Conservation (phyloP, 2,888 invertebrate genomes). For the Lasioglossum figueresi region DNA sequence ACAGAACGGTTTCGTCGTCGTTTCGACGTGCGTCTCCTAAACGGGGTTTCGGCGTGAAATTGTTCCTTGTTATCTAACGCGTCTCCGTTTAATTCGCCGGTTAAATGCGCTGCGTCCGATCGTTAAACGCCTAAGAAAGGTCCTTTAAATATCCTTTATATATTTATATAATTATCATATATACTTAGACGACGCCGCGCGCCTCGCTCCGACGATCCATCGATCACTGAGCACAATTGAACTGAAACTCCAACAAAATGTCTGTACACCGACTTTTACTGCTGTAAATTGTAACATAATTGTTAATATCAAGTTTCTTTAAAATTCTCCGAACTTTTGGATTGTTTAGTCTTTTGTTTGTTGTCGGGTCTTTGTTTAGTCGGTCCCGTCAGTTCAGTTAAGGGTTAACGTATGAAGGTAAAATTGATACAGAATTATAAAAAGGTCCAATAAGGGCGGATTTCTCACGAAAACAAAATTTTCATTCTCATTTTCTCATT, state of each 20-base stretch:
- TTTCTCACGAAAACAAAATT: neutral
- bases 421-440: neutral
- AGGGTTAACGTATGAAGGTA: neutral
- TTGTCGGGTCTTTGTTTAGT: too few species aligned
- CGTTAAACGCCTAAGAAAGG: constrained; percentile 58
- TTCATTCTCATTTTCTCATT: too few species aligned
- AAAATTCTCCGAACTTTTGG: neutral
- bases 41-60: constrained; percentile 69
- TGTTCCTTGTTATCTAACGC: constrained; percentile 56
- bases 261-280: neutral
- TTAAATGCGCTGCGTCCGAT: constrained; percentile 32
- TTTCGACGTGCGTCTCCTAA: constrained; percentile 26
- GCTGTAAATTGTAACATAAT: too few species aligned
- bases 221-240: neutral
- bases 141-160: constrained; percentile 52
- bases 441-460: too few species aligned
- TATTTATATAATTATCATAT: constrained; percentile 23
- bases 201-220: neutral
- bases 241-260: neutral
- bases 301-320: neutral
- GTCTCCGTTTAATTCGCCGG: constrained; percentile 26
- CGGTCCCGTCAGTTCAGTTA: neutral
- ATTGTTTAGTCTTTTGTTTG: too few species aligned
- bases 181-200: constrained; percentile 8
- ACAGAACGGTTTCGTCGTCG: constrained; percentile 53